A percentile compares a stretch with the other conserved stretches of the same genome.
phyloP scores from a whole-genome alignment of 1,140 invertebrate genomes.

The Drosophila kikkawai region DNA sequence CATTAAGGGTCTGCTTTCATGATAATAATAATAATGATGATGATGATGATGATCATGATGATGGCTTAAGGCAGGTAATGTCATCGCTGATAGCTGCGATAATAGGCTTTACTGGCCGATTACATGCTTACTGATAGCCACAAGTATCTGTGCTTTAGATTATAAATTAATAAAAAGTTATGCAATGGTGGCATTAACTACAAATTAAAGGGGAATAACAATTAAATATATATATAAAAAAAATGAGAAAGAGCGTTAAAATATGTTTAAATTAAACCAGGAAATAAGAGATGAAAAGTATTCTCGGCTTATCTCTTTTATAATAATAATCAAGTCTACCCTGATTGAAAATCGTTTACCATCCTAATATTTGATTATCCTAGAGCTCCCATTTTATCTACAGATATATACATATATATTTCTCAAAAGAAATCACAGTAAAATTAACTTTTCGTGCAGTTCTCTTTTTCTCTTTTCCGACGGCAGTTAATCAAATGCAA shows the following conservation, averaged over 20 bases:
- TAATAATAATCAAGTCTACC: no score
- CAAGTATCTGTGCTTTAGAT: slow-evolving; percentile 13
- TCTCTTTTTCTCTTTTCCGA: neutral
- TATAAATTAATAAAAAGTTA: neutral
- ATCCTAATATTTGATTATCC: neutral
- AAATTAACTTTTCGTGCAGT: neutral
- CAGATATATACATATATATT: neutral
- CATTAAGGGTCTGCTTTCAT: neutral
- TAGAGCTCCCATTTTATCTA: no score
- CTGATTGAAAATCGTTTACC: neutral
- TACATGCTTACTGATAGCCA: slow-evolving; percentile 2
- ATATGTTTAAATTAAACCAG: neutral
- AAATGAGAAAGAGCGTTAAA: neutral
- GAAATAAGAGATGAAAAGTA: neutral
- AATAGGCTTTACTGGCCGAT: slow-evolving; percentile 5
- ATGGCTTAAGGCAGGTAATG: neutral
- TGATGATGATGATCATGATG: neutral
- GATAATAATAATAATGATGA: neutral
- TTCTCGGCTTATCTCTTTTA: no score
- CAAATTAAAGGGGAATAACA: neutral
- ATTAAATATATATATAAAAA: neutral
- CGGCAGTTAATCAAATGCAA: slow-evolving; percentile 45
- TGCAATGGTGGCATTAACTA: neutral
- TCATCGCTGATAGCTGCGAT: slow-evolving; percentile 9
- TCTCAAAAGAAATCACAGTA: slow-evolving; percentile 1